Percentiles rank a stretch among this genome's conserved stretches.
These are phyloP conservation scores for Cheilosia scutellata DNA, from an alignment of 2,888 invertebrate genomes.

Conservation along the genomic window DNA sequence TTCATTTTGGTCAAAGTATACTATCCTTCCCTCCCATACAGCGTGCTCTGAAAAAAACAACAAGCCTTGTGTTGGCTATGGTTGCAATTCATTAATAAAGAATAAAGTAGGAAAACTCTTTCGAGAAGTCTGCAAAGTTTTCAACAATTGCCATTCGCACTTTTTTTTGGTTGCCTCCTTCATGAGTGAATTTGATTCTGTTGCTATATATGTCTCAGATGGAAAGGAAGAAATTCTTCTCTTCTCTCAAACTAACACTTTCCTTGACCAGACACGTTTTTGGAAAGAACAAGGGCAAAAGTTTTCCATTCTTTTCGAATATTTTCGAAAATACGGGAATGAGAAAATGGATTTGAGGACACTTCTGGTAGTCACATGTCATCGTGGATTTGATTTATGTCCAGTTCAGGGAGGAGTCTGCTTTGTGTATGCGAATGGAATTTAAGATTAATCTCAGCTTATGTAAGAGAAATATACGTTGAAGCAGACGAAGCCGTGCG, in stretches of 20 bases:
- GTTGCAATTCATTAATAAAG: not conserved
- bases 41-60: constrained; percentile 15
- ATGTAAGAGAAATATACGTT: no score
- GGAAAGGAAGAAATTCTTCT: constrained; percentile 22
- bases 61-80: constrained; percentile 30
- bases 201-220: constrained; percentile 1
- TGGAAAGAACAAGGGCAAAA: not conserved
- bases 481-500: no score
- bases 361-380: constrained; percentile 36
- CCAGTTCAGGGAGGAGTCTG: constrained; percentile 5
- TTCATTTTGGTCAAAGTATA: constrained; percentile 19
- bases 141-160: constrained; percentile 25
- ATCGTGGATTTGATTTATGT: constrained; percentile 53
- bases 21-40: not conserved
- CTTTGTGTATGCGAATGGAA: constrained; percentile 20
- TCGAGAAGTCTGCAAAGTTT: constrained; percentile 49
- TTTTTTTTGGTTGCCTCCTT: not conserved
- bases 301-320: not conserved
- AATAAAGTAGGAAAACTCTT: constrained; percentile 39
- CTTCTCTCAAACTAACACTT: constrained; percentile 34
- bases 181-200: constrained; percentile 10
- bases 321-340: not conserved
- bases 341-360: constrained; percentile 46
- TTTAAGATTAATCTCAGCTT: not conserved
- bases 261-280: constrained; percentile 38